Percentiles rank a stretch among this genome's conserved stretches.
phyloP scores from a whole-genome alignment of 2,797 vertebrate genomes.

The Scolopax rusticola region DNA sequence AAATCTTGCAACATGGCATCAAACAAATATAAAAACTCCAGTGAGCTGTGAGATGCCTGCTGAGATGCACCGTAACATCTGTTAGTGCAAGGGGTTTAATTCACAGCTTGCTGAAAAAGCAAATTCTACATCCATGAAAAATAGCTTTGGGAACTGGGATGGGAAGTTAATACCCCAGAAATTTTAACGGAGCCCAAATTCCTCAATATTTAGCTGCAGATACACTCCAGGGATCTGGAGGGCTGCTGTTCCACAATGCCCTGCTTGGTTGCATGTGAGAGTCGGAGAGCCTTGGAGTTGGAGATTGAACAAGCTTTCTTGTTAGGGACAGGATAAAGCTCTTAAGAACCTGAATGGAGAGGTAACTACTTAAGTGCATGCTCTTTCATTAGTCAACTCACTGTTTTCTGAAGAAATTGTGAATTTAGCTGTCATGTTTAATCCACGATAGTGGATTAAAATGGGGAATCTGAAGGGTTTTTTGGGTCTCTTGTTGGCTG shows the following conservation, averaged over 20 bases:
- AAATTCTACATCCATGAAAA: not conserved
- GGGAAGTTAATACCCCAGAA: not conserved
- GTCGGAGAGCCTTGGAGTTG: not conserved
- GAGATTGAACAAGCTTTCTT: not conserved
- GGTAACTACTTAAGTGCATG: not conserved
- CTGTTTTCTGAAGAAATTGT: not conserved
- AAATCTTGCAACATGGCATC: not conserved
- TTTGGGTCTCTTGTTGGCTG: not conserved
- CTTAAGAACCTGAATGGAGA: not conserved
- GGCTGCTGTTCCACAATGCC: not conserved
- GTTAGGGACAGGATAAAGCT: not conserved
- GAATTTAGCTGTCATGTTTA: not conserved
- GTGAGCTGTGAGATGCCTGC: not conserved
- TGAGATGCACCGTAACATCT: not conserved
- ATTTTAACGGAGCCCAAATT: not conserved
- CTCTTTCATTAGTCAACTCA: not conserved
- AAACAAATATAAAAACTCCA: not conserved
- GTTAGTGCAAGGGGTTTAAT: not conserved
- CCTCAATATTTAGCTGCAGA: not conserved
- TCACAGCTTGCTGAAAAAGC: constrained; percentile 15
- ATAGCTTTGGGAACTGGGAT: not conserved
- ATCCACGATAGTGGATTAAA: not conserved
- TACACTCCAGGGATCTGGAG: not conserved
- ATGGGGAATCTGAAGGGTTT: not conserved
- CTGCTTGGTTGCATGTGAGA: not conserved